Evolutionary conservation across 2,797 vertebrate species (phyloP), one percentile per base, ranked within the genome.

Genomic region (Lindbergichthys nudifrons): DNA sequence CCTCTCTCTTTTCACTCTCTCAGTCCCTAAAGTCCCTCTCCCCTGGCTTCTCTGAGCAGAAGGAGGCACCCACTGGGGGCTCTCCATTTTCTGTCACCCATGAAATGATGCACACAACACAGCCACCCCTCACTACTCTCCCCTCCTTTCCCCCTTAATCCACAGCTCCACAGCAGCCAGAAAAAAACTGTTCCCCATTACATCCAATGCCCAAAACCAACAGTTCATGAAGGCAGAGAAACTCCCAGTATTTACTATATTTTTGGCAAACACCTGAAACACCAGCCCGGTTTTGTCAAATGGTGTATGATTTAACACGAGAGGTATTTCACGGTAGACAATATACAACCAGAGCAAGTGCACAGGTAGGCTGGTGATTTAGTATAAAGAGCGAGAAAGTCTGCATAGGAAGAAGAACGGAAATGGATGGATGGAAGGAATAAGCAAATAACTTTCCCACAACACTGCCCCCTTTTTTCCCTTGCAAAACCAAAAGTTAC

Each of bases 31-130:
- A 82, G 84, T 82, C 80, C 73, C 73, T 53, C 65, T 77, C 69
- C 81, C 65, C 64, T 53, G 62, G 78, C 74, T 85, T 82, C 74
- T 77, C 64, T 36, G 69, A 89, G 83, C 88, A 86, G 84, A 87
- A 82, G 83, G 85, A 89, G 77, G 73, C 80, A 41, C 71, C 82
- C 84, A 84, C 79, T 81, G 73, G 81, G 76, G 87, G 64, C 79
- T 83, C 83, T 79, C 68, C 72, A 75, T 84, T 86, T 82, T 81
- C 86, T 83, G 81, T 92, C 89, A 92, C 88, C 92, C 90, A 92
- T 92, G 87, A 91, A 91, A 92, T 84, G 85, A 90, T 85, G 80
- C 58, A 69, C 82, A 86, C 78, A 79, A 42, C 73, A 65, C 62
- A 79, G 53, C 54, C 54, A 45, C 57, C 26, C 46, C 66, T 26